Base-by-base conservation (phyloP, 2,113 vertebrate genomes). In the Cochlearius cochlearius region DNA sequence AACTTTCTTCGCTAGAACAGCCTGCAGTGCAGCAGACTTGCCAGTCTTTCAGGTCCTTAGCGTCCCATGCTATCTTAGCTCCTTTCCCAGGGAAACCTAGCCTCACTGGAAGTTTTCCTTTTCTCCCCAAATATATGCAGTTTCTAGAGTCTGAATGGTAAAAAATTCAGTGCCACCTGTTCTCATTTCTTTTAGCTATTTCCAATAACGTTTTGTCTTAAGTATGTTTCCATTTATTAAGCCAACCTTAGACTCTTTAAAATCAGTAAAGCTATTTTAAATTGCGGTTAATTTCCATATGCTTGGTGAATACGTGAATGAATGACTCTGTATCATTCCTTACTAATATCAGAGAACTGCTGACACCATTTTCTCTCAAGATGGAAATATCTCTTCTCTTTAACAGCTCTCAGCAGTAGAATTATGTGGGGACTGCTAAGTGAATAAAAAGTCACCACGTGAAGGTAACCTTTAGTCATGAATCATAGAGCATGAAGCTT, bases 311-410 rank as follows among this genome's bases (percentile, higher is more conserved):
- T 85, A 62, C 0, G 1, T 88, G 75, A 89, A 77, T 64, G 55
- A 89, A 23, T 94, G 78, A 93, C 38, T 91, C 52, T 72, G 4
- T 68, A 76, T 94, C 74, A 92, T 91, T 95, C 77, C 81, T 90
- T 94, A 78, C 56, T 82, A 69, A 82, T 63, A 67, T 19, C 20
- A 69, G 59, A 94, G 52, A 94, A 79, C 74, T 78, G 63, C 45
- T 79, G 39, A 56, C 14, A 49, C 16, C 3, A 1, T 90, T 91
- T 92, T 95, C 64, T 82, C 8, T 93, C 55, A 59, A 23, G 29
- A 56, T 77, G 72, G 75, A 94, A 94, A 74, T 83, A 55, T 14
- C 29, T 88, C 69, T 59, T 75, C 23, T 72, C 21, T 39, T 85
- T 27, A 78, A 45, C 27, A 81, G 45, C 23, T 92, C 26, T 52